A percentile compares a stretch with the other conserved stretches of the same genome.
Conservation (phyloP, 2,797 vertebrate genomes). For the Hybognathus amarus region DNA sequence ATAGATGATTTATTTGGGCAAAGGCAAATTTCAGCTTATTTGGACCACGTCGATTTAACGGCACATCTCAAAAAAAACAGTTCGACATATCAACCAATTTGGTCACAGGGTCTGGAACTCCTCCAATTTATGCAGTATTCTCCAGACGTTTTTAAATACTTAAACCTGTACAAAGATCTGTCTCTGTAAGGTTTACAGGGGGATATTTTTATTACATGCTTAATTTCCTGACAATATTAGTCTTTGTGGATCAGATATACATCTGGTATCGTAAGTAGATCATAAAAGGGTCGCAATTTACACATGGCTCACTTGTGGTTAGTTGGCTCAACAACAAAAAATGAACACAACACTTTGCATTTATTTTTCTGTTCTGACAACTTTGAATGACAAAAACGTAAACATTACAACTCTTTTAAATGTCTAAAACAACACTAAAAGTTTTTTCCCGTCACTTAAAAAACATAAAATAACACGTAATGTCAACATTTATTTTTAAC, state of each 20-base stretch:
- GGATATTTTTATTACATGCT: background rate
- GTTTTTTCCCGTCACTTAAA: too few species aligned
- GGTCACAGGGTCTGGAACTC: too few species aligned
- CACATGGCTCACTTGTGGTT: too few species aligned
- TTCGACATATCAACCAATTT: too few species aligned
- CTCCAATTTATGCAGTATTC: background rate
- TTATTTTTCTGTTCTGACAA: background rate
- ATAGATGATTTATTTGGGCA: too few species aligned
- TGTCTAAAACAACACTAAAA: too few species aligned
- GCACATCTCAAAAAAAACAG: too few species aligned
- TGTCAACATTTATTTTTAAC: too few species aligned
- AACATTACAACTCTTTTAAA: too few species aligned
- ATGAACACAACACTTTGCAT: background rate
- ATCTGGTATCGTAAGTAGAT: background rate
- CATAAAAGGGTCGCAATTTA: background rate
- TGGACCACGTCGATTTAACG: too few species aligned
- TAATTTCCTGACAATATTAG: background rate
- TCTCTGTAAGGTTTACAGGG: background rate
- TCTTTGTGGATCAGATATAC: background rate
- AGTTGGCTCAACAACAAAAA: background rate
- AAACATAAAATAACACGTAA: too few species aligned
- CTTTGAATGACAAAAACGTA: background rate
- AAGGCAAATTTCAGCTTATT: too few species aligned
- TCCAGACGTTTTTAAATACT: background rate
- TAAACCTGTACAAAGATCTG: background rate